Evolutionary conservation across 2,888 invertebrate species (phyloP), one percentile per base, ranked within the genome.

Genomic region (Rhodophaea formosa): DNA sequence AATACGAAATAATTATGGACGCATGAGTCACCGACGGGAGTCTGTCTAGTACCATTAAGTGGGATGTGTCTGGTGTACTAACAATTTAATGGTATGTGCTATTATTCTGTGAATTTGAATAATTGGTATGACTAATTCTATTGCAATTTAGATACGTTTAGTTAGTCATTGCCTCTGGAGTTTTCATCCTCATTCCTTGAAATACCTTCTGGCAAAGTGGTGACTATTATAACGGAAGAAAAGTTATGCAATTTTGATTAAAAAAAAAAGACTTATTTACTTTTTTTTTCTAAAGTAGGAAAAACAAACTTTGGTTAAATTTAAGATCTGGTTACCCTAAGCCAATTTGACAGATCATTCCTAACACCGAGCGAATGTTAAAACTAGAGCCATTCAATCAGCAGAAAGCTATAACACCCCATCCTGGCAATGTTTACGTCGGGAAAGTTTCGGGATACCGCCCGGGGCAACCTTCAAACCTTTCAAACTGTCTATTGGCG

Each of bases 401-500:
- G 65, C 23, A 66, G 65, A 71, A 69, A 70, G 67, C 69, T 61
- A 62, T 67, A 68, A 69, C 69, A 72, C 66, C 60, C 67, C 56
- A 65, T 70, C 67, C 56, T 60, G 63, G 65, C 64, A 67, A 72
- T 77, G 74, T 77, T 80, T 77, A 64, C 73, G 79, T 75, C 75
- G 75, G 72, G 66, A 73, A 80, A 77, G 68, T 78, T 79, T 59
- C 58, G 49, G 65, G 57, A 66, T 67, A 60, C 62, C 64, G 63
- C 60, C 49, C 59, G 58, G 53, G 46, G 61, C 65, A 68, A 66
- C 69, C 69, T 69, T 65, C 61, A 67, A 65, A 60, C 53, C 52
- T 56, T 59, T 57, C 23, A 23, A 56, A 62, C 58, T 61, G 60
- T 59, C 58, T 61, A 61, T 54, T 56, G 59, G 8, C 23, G 45